These are phyloP conservation scores for Cyanoderma ruficeps DNA, from an alignment of 2,113 vertebrate genomes.

Conservation along the genomic window DNA sequence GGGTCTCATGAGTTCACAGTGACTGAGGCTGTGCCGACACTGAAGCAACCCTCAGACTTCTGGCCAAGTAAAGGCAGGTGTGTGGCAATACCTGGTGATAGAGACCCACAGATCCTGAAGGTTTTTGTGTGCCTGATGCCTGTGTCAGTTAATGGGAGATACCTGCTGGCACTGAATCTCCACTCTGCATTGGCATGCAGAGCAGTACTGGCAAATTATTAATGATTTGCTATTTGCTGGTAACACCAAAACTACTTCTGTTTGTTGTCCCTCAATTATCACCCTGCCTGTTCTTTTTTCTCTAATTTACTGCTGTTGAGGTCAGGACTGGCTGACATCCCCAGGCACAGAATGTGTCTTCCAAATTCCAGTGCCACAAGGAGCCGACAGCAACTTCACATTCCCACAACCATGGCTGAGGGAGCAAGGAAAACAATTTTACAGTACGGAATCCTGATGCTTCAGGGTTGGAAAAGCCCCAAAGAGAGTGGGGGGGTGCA, in stretches of 20 bases:
- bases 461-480: not conserved
- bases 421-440: not conserved
- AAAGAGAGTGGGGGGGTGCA: fast-evolving
- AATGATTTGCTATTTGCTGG: not conserved
- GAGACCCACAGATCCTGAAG: not conserved
- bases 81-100: not conserved
- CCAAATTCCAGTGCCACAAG: not conserved
- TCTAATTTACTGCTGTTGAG: not conserved
- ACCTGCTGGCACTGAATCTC: not conserved
- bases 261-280: not conserved
- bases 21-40: fast-evolving
- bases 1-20: not conserved
- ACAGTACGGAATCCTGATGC: not conserved
- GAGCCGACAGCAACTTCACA: not conserved
- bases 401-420: not conserved
- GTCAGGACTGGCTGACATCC: not conserved
- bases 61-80: not conserved
- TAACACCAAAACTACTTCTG: not conserved
- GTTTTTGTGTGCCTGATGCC: not conserved
- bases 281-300: not conserved
- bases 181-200: not conserved
- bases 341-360: not conserved
- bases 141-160: not conserved
- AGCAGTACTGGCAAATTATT: not conserved
- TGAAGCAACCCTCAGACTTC: not conserved